Evolutionary conservation across 2,888 invertebrate species (phyloP).

Genomic region (Aphidius colemani): DNA sequence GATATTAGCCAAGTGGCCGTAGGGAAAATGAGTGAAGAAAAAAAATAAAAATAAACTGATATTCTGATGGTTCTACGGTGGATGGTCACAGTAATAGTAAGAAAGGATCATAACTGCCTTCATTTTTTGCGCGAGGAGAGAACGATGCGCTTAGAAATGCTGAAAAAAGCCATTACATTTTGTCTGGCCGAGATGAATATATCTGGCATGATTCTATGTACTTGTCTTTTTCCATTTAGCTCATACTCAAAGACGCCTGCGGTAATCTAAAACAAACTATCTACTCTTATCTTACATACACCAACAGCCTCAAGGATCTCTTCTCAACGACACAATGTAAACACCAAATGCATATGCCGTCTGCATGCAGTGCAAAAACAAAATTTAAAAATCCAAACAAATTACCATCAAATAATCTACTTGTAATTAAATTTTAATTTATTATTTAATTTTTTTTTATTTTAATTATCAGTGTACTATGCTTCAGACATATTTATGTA

Average conservation of each 20-base stretch:
- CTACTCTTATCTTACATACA: conserved; percentile 30
- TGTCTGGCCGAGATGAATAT: not conserved
- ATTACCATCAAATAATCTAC: not conserved
- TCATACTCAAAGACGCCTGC: conserved; percentile 27
- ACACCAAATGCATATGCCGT: conserved; percentile 25
- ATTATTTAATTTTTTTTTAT: not conserved
- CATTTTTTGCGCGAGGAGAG: conserved; percentile 6
- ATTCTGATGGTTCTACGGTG: not conserved
- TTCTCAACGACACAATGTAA: conserved; percentile 28
- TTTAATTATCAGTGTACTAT: too few species aligned
- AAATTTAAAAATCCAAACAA: not conserved
- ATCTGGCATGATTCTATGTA: conserved; percentile 6
- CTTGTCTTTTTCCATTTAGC: conserved; percentile 28
- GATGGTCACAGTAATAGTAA: conserved; percentile 22
- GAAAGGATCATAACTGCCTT: conserved; percentile 17
- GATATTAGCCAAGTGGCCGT: too few species aligned
- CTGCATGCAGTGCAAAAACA: not conserved
- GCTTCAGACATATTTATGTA: too few species aligned
- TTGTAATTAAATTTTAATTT: not conserved
- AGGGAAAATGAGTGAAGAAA: too few species aligned
- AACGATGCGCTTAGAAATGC: conserved; percentile 23
- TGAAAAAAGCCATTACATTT: conserved; percentile 32
- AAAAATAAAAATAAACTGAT: too few species aligned
- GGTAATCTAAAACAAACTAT: conserved; percentile 37
- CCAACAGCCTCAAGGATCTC: conserved; percentile 16